A percentile compares a stretch with the other conserved stretches of the same genome.
Conservation (phyloP, 64 coral and sea anemone species). For the Hydrozoanthus tunicans region DNA sequence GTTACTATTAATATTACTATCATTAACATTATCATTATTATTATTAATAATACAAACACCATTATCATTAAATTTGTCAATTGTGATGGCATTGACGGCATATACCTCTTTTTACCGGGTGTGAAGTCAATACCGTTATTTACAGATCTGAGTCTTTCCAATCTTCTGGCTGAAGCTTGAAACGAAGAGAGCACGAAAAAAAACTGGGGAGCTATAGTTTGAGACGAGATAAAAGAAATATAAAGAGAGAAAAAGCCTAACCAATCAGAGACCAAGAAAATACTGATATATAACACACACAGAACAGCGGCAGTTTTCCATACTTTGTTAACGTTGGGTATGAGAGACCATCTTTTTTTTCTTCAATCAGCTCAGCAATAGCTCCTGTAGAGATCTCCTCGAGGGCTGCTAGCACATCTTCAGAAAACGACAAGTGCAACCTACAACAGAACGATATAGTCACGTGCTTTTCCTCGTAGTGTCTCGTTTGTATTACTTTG, state of each 20-base stretch:
- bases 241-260: no score
- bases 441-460: background rate
- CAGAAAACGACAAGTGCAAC: conserved; percentile 80
- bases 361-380: conserved; percentile 83
- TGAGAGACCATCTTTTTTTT: conserved; percentile 66
- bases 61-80: no score
- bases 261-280: background rate
- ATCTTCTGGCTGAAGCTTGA: no score
- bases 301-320: background rate
- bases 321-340: conserved; percentile 92
- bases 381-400: conserved; percentile 91
- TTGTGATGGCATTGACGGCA: no score
- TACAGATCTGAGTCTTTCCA: background rate
- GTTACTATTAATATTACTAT: no score
- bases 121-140: background rate
- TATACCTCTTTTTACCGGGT: background rate
- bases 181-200: no score
- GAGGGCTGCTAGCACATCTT: conserved; percentile 71
- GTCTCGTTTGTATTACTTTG: no score
- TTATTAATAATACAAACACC: no score
- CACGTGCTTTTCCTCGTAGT: no score
- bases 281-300: background rate
- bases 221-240: no score
- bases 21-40: no score
- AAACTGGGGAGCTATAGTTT: no score